Base-by-base conservation (phyloP, 2,113 vertebrate species). In the Paramormyrops kingsleyae region DNA sequence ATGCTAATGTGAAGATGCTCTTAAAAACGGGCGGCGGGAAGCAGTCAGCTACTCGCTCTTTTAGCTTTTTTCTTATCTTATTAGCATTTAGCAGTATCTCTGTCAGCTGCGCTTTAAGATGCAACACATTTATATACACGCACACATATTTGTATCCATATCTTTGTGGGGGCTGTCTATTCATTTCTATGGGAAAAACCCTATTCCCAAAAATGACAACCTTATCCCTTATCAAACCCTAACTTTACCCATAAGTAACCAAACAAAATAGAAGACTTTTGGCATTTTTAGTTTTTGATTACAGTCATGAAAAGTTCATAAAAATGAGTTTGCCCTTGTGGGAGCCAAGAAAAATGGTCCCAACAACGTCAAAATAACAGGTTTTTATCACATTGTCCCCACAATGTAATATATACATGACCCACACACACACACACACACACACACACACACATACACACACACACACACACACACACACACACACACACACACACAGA, bases 11-110 rank as follows among this genome's bases (percentile, higher is more conserved):
- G 97, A 97, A 93, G 94, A 96, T 27, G 96, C 96, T 93, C 97
- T 98, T 95, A 97, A 95, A 96, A 97, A 94, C 94, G 94, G 97
- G 96, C 94, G 96, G 97, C 94, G 96, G 97, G 97, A 95, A 95
- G 97, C 96, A 19, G 35, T 88, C 91, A 46, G 83, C 13, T 39
- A 31, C 74, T 39, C 17, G 50, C 59, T 24, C 8, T 44, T 70
- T 24, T 74, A 44, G 70, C 27, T 17, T 35, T 74, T 52, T 83
- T 42, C 31, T 80, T 77, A 42, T 35, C 74, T 17, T 39, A 39
- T 80, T 80, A 80, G 35, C 74, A 42, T 80, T 42, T 39, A 35
- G 15, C 35, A 42, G 2, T 19, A 19, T 87, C 15, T 74, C 13
- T 74, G 46, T 80, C 27, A 39, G 21, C 19, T 59, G 39, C 27